Conservation (phyloP, 2,888 invertebrate species). For the Ametastegia equiseti region DNA sequence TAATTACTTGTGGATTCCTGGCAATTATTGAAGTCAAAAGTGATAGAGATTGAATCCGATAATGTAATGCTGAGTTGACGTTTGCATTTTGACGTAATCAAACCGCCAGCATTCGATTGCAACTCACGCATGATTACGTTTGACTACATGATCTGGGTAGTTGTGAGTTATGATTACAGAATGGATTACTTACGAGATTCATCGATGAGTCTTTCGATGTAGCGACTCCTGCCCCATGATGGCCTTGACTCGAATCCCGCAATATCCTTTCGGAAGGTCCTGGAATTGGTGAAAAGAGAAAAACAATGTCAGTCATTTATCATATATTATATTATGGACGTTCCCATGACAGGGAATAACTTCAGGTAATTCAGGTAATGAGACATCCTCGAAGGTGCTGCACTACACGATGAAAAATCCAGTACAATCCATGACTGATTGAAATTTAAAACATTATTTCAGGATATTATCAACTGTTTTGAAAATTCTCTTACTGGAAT, state of each 20-base stretch:
- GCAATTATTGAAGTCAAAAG: too few relatives aligned
- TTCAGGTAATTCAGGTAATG: not conserved
- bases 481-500: conserved; percentile 30
- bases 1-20: too few relatives aligned
- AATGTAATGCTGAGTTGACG: too few relatives aligned
- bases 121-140: too few relatives aligned
- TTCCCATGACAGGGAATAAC: not conserved
- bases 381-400: not conserved
- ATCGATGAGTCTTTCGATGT: conserved; percentile 58
- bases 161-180: not conserved
- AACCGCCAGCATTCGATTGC: too few relatives aligned
- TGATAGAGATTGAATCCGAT: too few relatives aligned
- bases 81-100: too few relatives aligned
- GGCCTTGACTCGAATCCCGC: conserved; percentile 56
- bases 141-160: not conserved
- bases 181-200: conserved; percentile 56
- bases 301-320: not conserved
- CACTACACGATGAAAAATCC: not conserved
- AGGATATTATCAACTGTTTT: not conserved
- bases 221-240: conserved; percentile 59
- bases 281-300: conserved; percentile 7
- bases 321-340: not conserved
- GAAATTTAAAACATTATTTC: not conserved
- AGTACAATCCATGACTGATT: too few relatives aligned
- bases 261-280: conserved; percentile 53